A percentile compares a stretch with the other conserved stretches of the same genome.
Conservation (phyloP, 1,140 invertebrate species). For the Apocrypta bakeri region DNA sequence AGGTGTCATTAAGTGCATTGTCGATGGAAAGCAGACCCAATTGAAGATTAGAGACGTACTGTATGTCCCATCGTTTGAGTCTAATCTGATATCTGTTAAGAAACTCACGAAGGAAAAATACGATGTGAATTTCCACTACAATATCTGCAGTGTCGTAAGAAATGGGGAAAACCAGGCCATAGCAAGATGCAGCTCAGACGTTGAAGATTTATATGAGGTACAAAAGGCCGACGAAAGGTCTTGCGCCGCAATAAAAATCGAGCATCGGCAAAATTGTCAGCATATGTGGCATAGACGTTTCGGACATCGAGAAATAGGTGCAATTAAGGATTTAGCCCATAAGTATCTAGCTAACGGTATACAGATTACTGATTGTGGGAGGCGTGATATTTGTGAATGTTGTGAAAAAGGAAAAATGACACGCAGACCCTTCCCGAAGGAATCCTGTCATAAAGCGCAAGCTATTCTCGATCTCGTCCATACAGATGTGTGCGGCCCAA, state of each 20-base stretch:
- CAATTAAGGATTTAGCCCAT: constrained; percentile 13
- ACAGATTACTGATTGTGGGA: background rate
- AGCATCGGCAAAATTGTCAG: background rate
- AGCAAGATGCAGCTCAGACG: background rate
- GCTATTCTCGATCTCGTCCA: background rate
- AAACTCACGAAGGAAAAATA: constrained; percentile 28
- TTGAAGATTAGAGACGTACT: background rate
- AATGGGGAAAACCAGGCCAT: background rate
- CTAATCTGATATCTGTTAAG: constrained; percentile 13
- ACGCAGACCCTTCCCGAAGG: background rate
- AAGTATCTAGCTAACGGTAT: background rate
- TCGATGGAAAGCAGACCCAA: background rate
- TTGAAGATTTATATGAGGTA: background rate
- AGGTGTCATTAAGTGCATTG: constrained; percentile 34
- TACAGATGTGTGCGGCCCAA: constrained; percentile 8
- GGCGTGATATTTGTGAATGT: background rate
- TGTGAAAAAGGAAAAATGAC: constrained; percentile 5
- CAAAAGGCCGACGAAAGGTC: constrained; percentile 5
- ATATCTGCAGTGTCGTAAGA: constrained; percentile 3
- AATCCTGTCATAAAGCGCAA: background rate
- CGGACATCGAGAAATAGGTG: background rate
- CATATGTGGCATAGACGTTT: background rate
- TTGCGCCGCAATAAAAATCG: background rate
- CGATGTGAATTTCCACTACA: background rate
- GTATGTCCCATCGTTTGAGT: background rate